Percentiles rank a stretch among this genome's conserved stretches.
phyloP scores from a whole-genome alignment of 2,113 vertebrate genomes.

The Thermophis baileyi region DNA sequence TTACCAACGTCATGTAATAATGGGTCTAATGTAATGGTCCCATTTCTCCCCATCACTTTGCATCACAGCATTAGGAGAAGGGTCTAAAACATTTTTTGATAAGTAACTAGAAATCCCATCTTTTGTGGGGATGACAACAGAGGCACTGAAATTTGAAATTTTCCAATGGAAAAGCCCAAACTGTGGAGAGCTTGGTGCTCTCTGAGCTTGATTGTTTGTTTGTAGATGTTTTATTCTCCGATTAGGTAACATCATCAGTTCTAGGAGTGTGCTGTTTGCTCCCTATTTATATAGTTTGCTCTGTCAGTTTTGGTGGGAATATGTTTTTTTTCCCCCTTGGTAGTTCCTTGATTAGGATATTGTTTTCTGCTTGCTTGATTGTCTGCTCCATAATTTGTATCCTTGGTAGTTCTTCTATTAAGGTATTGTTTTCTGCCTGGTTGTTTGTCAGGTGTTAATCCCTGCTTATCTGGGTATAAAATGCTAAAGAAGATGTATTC shows the following conservation, averaged over 20 bases:
- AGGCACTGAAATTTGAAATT: not conserved
- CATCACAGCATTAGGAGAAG: too few relatives aligned
- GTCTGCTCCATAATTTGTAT: not conserved
- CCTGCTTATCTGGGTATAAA: not conserved
- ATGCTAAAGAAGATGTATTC: not conserved
- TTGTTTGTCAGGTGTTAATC: not conserved
- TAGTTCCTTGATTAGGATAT: not conserved
- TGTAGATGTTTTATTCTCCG: not conserved
- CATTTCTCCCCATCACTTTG: not conserved
- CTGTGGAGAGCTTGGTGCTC: not conserved
- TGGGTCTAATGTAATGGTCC: not conserved
- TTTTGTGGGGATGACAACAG: not conserved
- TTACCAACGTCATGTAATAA: not conserved
- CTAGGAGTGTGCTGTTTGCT: not conserved
- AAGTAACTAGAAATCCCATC: not conserved
- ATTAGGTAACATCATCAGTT: not conserved
- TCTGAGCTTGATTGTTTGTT: not conserved
- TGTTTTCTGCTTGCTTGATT: not conserved
- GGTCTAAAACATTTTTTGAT: not conserved
- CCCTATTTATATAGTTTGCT: not conserved
- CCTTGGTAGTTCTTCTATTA: not conserved
- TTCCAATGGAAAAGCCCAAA: not conserved
- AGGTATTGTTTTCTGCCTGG: not conserved
- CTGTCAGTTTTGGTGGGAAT: not conserved
- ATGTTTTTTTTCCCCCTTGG: not conserved